Evolutionary conservation across 2,888 invertebrate species (phyloP), one percentile per base, ranked within the genome.

Genomic region (Malacosoma neustria): DNA sequence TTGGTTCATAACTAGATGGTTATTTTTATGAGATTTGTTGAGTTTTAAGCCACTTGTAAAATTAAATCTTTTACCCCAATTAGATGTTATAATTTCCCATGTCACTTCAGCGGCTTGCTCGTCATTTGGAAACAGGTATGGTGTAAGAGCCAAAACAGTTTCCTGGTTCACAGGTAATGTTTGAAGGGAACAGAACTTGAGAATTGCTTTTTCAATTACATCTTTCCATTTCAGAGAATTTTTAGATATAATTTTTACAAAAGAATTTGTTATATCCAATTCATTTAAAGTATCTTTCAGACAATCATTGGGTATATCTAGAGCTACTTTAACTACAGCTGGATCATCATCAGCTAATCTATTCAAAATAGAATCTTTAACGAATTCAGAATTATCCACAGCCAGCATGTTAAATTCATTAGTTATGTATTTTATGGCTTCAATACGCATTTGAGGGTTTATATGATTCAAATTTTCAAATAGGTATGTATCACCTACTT

Each of bases 381-480:
- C 74, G 53, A 91, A 87, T n/a, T 89, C 88, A 15, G 80, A 60
- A 49, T 90, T 87, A 32, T 87, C 85, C 0, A 82, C 66, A 52
- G 75, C 81, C 12, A 90, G 63, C 12, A 65, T 49, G 6, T 75
- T 51, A 47, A 85, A 87, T 44, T 89, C 87, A 41, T 88, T 80
- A 0, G 89, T 71, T 6, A 96, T 72, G 45, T 88, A 88, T 47
- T 89, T 82, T 0, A 95, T 79, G 0, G 93, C 94, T 53, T 89
- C 80, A 2, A 89, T 72, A 45, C 96, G 87, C 36, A 93, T 81
- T 33, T 88, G 72, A 0, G 90, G 68, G 52, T 89, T 91, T 0
- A 90, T 80, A 66, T 96, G 93, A 53, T 93, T 92, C 1, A 96
- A 70, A 47, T 91, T 91, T 58, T 92, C 89, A 51, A 92, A 90